A percentile compares a stretch with the other conserved stretches of the same genome.
phyloP scores from a whole-genome alignment of 2,888 invertebrate genomes.

The Euzophera pinguis region DNA sequence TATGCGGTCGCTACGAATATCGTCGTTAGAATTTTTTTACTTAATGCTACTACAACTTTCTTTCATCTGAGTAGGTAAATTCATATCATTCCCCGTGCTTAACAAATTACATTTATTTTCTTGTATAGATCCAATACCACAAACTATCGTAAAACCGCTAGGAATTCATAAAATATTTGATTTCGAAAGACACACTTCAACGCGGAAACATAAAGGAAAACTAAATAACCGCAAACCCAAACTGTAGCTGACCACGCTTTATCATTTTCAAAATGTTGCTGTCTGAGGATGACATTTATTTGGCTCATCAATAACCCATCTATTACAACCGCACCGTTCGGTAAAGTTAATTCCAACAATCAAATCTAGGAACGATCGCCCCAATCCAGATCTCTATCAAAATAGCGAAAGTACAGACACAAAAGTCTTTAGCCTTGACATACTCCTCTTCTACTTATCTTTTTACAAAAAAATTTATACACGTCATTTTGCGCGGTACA shows the following conservation, averaged over 20 bases:
- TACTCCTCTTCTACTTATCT: too few relatives aligned
- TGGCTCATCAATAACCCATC: conserved; percentile 23
- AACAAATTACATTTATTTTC: too few relatives aligned
- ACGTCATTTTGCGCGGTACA: too few relatives aligned
- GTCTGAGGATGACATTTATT: conserved; percentile 16
- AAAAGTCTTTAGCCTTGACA: background rate
- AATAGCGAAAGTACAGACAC: background rate
- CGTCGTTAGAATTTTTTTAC: too few relatives aligned
- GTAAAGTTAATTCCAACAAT: conserved; percentile 63
- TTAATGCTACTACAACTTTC: too few relatives aligned
- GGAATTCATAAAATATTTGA: too few relatives aligned
- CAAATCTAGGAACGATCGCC: conserved; percentile 45
- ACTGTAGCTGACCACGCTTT: conserved; percentile 13
- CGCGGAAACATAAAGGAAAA: conserved; percentile 3
- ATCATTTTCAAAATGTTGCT: conserved; percentile 10
- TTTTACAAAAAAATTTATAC: background rate
- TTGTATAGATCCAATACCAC: background rate
- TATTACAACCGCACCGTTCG: conserved; percentile 34
- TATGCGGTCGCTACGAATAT: too few relatives aligned
- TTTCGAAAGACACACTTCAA: too few relatives aligned
- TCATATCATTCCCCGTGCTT: too few relatives aligned
- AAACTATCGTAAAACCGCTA: background rate
- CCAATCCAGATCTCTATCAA: conserved; percentile 8
- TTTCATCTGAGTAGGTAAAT: too few relatives aligned
- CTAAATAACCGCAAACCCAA: background rate